phyloP scores from a whole-genome alignment of 2,797 vertebrate genomes.

The Chanos chanos region DNA sequence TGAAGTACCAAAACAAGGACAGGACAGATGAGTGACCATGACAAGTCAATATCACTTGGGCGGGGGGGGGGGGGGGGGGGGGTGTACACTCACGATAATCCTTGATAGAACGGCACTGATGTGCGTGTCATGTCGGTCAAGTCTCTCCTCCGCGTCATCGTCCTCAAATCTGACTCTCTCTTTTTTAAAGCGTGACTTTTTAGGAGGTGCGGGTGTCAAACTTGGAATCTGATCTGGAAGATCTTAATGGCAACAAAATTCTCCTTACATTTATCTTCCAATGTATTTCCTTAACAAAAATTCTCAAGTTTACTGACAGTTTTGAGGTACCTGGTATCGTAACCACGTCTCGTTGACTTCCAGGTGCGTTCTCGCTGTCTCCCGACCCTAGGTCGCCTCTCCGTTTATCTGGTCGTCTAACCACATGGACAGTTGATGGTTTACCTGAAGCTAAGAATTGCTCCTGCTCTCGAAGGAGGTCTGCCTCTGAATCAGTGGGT shows the following conservation, averaged over 20 bases:
- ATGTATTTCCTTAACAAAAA: too few species aligned
- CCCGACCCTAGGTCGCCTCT: slow-evolving; percentile 59
- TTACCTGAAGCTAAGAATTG: slow-evolving; percentile 79
- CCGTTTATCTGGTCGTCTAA: slow-evolving; percentile 86
- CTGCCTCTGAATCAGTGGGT: slow-evolving; percentile 86
- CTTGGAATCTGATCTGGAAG: slow-evolving; percentile 84
- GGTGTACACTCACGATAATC: slow-evolving; percentile 81
- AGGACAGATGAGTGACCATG: background rate
- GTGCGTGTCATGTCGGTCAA: slow-evolving; percentile 83
- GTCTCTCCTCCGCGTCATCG: slow-evolving; percentile 77
- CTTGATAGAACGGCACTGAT: slow-evolving; percentile 89
- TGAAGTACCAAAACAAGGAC: background rate
- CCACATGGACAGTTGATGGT: slow-evolving; percentile 74
- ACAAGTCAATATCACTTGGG: background rate
- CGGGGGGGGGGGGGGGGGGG: too few species aligned
- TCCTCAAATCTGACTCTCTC: slow-evolving; percentile 72
- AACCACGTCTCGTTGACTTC: slow-evolving; percentile 78
- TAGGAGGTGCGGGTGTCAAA: slow-evolving; percentile 84
- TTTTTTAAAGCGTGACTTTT: slow-evolving; percentile 82
- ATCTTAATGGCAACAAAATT: too few species aligned
- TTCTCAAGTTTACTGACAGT: too few species aligned
- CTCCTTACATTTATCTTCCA: too few species aligned
- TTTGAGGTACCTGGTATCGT: slow-evolving; percentile 73
- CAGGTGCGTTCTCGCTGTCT: background rate
- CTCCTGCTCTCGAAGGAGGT: slow-evolving; percentile 86